phyloP scores from a whole-genome alignment of 2,113 vertebrate genomes.

The Ranitomeya variabilis region DNA sequence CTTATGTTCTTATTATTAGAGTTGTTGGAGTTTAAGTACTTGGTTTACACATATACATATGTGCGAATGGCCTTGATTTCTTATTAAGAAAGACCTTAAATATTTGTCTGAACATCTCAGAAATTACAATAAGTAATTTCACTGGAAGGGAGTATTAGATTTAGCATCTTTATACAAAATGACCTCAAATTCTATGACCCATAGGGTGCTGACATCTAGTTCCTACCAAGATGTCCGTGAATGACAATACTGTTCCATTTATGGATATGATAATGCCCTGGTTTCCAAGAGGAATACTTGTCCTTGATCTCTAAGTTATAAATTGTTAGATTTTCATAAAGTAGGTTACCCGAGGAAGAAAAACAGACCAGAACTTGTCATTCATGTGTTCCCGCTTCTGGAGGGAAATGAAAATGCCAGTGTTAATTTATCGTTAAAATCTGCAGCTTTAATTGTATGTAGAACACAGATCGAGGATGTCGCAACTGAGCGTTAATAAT shows the following conservation, averaged over 20 bases:
- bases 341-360: conserved; percentile 17
- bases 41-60: neutral
- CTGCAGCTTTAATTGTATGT: conserved; percentile 36
- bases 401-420: neutral
- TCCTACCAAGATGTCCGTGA: neutral
- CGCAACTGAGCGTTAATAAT: conserved; percentile 64
- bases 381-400: neutral
- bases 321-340: conserved; percentile 32
- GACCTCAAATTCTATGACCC: neutral
- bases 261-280: conserved; percentile 31
- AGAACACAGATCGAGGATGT: conserved; percentile 39
- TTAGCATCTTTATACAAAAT: too few relatives aligned
- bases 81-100: neutral
- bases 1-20: too few relatives aligned
- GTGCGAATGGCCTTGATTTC: neutral
- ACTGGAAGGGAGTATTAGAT: neutral
- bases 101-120: neutral
- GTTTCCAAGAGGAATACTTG: conserved; percentile 32
- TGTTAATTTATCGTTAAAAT: conserved; percentile 42
- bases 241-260: conserved; percentile 33
- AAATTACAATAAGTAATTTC: neutral
- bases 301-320: conserved; percentile 44
- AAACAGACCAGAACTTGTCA: neutral
- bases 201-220: neutral
- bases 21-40: too few relatives aligned